Percentiles rank a stretch among this genome's conserved stretches.
phyloP scores from a whole-genome alignment of 2,888 invertebrate genomes.

The Galerucella pusilla region DNA sequence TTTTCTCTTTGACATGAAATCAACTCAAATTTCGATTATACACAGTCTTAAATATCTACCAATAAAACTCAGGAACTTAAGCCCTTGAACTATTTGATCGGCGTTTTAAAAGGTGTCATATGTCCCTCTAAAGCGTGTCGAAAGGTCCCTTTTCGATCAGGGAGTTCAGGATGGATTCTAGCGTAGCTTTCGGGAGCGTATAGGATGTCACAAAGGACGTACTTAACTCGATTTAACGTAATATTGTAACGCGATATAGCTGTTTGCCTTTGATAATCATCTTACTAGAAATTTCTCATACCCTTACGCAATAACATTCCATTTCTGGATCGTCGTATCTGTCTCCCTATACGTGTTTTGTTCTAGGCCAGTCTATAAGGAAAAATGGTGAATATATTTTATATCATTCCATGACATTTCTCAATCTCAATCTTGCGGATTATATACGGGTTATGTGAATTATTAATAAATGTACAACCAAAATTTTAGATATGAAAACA shows the following conservation, averaged over 20 bases:
- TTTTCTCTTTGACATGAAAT: not conserved
- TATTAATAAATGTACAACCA: too few relatives aligned
- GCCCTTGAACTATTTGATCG: slow-evolving; percentile 14
- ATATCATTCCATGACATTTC: too few relatives aligned
- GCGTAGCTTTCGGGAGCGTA: slow-evolving; percentile 39
- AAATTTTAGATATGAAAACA: too few relatives aligned
- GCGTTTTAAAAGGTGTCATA: slow-evolving; percentile 23
- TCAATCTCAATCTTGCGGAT: too few relatives aligned
- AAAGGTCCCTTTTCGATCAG: slow-evolving; percentile 41
- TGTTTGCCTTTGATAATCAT: slow-evolving; percentile 52
- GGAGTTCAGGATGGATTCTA: slow-evolving; percentile 39
- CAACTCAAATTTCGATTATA: too few relatives aligned
- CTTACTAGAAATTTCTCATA: slow-evolving; percentile 48
- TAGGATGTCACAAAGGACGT: slow-evolving; percentile 53
- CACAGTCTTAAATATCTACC: too few relatives aligned
- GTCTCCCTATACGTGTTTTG: not conserved
- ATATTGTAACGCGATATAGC: slow-evolving; percentile 54
- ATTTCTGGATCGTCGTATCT: slow-evolving; percentile 4
- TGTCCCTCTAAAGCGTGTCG: slow-evolving; percentile 23
- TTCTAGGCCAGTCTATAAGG: not conserved
- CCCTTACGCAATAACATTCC: slow-evolving; percentile 40
- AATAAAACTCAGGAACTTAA: not conserved
- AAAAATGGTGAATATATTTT: not conserved
- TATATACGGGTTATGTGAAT: too few relatives aligned
- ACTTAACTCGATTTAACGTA: slow-evolving; percentile 52